phyloP scores from a whole-genome alignment of 2,113 vertebrate species.

The Rhodinocichla rosea region DNA sequence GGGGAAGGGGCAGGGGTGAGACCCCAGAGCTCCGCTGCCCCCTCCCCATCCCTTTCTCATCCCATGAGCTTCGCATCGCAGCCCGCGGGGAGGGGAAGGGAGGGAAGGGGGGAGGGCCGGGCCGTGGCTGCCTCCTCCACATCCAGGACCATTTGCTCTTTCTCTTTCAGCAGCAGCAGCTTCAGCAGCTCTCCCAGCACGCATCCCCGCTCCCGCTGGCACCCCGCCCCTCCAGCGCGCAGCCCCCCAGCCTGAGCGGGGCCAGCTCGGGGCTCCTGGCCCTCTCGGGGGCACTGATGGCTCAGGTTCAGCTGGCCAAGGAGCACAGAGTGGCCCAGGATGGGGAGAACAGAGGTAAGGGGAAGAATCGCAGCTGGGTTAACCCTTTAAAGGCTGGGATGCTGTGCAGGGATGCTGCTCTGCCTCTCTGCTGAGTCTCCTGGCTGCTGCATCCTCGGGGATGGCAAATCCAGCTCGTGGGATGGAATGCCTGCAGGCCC shows the following conservation, averaged over 20 bases:
- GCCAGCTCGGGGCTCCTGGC: conserved; percentile 80
- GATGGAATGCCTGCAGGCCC: neutral
- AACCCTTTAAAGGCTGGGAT: neutral
- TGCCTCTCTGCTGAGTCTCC: neutral
- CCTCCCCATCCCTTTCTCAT: neutral
- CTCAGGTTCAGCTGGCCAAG: conserved; percentile 83
- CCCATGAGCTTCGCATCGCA: neutral
- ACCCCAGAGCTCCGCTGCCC: neutral
- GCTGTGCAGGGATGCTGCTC: neutral
- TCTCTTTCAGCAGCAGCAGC: conserved; percentile 90
- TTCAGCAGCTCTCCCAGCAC: conserved; percentile 91
- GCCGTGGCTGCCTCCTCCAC: neutral
- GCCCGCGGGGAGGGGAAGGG: neutral
- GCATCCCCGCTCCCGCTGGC: conserved; percentile 81
- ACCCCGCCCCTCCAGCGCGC: conserved; percentile 80
- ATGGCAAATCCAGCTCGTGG: neutral
- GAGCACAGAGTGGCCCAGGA: conserved; percentile 82
- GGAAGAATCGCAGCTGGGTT: neutral
- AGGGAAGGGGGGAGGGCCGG: neutral
- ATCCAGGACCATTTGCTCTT: conserved; percentile 25
- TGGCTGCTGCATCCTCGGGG: neutral
- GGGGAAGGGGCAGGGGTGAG: neutral
- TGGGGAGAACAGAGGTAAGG: conserved; percentile 81
- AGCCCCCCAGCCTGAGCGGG: conserved; percentile 73
- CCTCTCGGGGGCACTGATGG: conserved; percentile 77